Conservation (phyloP, 35 echinoderm and acorn worm genomes). For the Strongylocentrotus purpuratus region DNA sequence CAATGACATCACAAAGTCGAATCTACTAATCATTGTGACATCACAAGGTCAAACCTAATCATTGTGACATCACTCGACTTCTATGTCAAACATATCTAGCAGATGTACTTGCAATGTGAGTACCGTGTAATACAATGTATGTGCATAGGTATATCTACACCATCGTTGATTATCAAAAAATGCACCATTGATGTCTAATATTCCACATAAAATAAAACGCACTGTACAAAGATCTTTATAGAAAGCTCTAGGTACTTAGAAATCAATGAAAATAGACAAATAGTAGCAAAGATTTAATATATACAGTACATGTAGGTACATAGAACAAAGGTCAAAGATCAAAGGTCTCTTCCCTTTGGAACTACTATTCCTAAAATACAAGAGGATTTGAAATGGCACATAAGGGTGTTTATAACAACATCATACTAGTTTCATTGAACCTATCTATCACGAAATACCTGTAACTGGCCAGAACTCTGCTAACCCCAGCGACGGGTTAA, state of each 20-base stretch:
- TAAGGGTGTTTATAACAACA: not conserved
- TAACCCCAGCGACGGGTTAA: no score
- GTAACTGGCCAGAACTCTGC: no score
- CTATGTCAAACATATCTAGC: not conserved
- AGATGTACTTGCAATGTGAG: not conserved
- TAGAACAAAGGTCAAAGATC: not conserved
- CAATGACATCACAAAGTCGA: not conserved
- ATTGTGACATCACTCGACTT: not conserved
- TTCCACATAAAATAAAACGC: slow-evolving; percentile 3
- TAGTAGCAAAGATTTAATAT: not conserved
- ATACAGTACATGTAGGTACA: not conserved
- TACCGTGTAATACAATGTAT: not conserved
- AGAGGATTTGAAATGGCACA: not conserved
- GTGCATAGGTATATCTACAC: not conserved
- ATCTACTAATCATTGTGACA: not conserved
- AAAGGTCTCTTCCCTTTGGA: no score
- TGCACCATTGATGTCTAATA: not conserved
- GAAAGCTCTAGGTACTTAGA: slow-evolving; percentile 10
- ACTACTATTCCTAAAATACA: no score
- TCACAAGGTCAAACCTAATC: no score
- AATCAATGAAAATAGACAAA: slow-evolving; percentile 14
- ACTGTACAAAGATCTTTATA: slow-evolving; percentile 9
- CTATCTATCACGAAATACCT: no score
- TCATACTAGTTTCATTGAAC: no score
- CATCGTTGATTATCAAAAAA: not conserved